phyloP scores from a whole-genome alignment of 2,888 invertebrate species.

The Hypomecis atomaria region DNA sequence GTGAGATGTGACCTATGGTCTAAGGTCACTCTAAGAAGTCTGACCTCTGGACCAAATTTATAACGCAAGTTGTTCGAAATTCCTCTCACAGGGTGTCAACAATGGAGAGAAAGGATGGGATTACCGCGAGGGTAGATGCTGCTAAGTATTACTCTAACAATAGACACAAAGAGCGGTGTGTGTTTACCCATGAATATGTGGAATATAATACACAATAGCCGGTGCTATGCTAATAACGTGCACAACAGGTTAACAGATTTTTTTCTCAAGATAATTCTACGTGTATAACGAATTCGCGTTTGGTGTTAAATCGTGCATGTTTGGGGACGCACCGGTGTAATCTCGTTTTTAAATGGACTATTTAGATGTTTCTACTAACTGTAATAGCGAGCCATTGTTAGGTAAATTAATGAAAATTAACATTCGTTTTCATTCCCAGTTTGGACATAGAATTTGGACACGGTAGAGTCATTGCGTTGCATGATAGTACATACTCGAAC shows the following conservation, averaged over 20 bases:
- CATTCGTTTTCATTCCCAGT: conserved; percentile 53
- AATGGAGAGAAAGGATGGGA: conserved; percentile 71
- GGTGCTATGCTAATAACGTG: conserved; percentile 76
- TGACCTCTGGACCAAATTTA: conserved; percentile 73
- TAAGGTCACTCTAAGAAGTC: conserved; percentile 69
- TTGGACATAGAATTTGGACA: conserved; percentile 49
- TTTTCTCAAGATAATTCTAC: conserved; percentile 79
- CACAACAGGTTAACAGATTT: conserved; percentile 79
- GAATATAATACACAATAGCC: conserved; percentile 76
- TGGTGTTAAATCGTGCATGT: conserved; percentile 81
- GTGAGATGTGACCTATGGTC: conserved; percentile 79
- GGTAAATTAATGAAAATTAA: conserved; percentile 71
- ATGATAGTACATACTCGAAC: conserved; percentile 11
- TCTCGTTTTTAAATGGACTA: conserved; percentile 75
- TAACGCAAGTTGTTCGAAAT: conserved; percentile 47
- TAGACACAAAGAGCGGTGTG: conserved; percentile 78
- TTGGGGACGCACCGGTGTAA: conserved; percentile 66
- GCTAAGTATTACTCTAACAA: conserved; percentile 81
- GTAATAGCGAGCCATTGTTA: conserved; percentile 70
- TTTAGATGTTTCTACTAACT: conserved; percentile 77
- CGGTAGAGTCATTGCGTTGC: conserved; percentile 46
- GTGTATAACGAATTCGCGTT: conserved; percentile 84
- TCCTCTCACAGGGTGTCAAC: conserved; percentile 64
- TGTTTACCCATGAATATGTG: conserved; percentile 83
- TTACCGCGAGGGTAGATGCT: conserved; percentile 78